Conservation (phyloP, 2,888 invertebrate species). For the Leucania comma region DNA sequence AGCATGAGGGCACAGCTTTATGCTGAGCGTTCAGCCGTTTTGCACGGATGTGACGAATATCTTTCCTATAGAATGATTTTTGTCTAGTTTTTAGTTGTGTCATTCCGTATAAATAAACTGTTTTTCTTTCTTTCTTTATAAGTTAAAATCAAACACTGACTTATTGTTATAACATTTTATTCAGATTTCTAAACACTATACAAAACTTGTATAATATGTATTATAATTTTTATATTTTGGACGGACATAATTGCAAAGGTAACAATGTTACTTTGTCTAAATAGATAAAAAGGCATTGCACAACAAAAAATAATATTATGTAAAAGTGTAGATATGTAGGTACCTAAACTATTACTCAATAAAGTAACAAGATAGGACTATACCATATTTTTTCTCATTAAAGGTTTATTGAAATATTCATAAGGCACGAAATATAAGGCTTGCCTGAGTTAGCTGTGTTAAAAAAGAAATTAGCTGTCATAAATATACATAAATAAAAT, state of each 20-base stretch:
- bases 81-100: too few species aligned
- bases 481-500: slow-evolving; percentile 1
- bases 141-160: slow-evolving; percentile 5
- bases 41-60: too few species aligned
- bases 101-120: too few species aligned
- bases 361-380: slow-evolving; percentile 13
- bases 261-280: slow-evolving; percentile 20
- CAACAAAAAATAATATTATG: slow-evolving; percentile 15
- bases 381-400: not conserved
- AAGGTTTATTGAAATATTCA: not conserved
- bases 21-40: too few species aligned
- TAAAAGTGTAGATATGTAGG: not conserved
- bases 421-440: slow-evolving; percentile 13
- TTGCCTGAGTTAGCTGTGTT: slow-evolving; percentile 3
- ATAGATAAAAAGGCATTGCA: slow-evolving; percentile 7
- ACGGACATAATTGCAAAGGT: slow-evolving; percentile 35
- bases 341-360: slow-evolving; percentile 27
- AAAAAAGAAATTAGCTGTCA: not conserved
- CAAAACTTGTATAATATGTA: slow-evolving; percentile 28
- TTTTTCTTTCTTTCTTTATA: not conserved
- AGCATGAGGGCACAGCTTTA: too few species aligned
- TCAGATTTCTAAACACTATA: slow-evolving; percentile 39
- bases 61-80: too few species aligned
- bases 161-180: slow-evolving; percentile 45
- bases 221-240: slow-evolving; percentile 25